Evolutionary conservation across 2,797 vertebrate species (phyloP), one percentile per base, ranked within the genome.

Genomic region (Oryzias dopingdopingensis): DNA sequence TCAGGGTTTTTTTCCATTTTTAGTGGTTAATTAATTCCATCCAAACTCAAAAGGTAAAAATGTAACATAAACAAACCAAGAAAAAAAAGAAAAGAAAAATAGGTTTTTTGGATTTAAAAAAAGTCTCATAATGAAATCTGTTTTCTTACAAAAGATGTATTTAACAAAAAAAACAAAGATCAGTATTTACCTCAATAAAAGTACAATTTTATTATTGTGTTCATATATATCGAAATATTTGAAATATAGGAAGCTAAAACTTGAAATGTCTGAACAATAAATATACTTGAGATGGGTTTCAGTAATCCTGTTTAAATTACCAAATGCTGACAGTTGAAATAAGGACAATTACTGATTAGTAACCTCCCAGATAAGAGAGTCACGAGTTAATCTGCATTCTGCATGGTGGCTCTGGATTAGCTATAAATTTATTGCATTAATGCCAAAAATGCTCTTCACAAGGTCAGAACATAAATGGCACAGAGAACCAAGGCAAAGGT

Each of bases 311-410:
- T 14, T 29, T 1, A n/a, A 52, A 63, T 63, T 1, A 40, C 47
- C 3, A 41, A 23, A 20, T 17, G 22, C 40, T 43, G 42, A 46
- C 20, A 23, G 46, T 52, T 44, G 12, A 20, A 40, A 29, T 18
- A 42, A 4, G 13, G 56, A 15, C 42, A 45, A 50, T 47, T n/a
- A 45, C 26, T 41, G 40, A 63, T 57, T 29, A 73, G 58, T 15
- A 14, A 55, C 29, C 22, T 49, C 42, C 32, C 8, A 26, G 5
- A 44, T 37, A 37, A 37, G 12, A 4, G 2, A 37, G 26, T 26
- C 26, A 49, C 4, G 42, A 23, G 17, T 16, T 10, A 15, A 52
- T 54, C 40, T 66, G 45, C 42, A 45, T 13, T 4, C 20, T 42
- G 14, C 22, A 20, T 4, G 1, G 7, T 32, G 24, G 51, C 18